Evolutionary conservation across 2,797 vertebrate species (phyloP).

Genomic region (Acrossocheilus fasciatus): DNA sequence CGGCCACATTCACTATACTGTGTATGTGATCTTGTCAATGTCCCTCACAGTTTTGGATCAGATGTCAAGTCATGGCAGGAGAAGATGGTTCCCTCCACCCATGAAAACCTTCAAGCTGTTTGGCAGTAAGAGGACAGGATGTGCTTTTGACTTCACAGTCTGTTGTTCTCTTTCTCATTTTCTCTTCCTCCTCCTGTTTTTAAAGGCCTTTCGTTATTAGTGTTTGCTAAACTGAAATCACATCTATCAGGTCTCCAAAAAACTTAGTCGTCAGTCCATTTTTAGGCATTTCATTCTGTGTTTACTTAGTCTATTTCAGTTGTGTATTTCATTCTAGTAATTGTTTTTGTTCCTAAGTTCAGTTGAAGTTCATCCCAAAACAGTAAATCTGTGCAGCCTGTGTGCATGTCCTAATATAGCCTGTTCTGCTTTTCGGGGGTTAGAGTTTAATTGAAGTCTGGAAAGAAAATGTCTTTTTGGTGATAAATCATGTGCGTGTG

Average conservation of each 20-base stretch:
- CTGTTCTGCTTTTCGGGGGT: neutral
- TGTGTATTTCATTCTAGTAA: neutral
- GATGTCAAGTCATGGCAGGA: conserved; percentile 76
- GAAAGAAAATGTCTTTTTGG: neutral
- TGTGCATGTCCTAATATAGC: conserved; percentile 5
- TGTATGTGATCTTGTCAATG: conserved; percentile 12
- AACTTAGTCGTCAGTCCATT: neutral
- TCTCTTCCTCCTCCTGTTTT: neutral
- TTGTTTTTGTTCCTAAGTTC: conserved; percentile 1
- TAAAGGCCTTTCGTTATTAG: conserved; percentile 16
- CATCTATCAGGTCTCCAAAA: neutral
- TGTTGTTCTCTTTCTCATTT: neutral
- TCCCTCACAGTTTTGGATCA: conserved; percentile 77
- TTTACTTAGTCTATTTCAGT: neutral
- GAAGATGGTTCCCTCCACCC: conserved; percentile 70
- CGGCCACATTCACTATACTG: neutral
- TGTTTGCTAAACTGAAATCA: neutral
- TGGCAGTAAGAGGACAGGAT: conserved; percentile 76
- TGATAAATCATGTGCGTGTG: conserved; percentile 22
- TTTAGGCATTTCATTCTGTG: neutral
- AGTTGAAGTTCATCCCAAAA: neutral
- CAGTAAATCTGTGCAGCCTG: neutral
- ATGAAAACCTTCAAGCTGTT: conserved; percentile 77
- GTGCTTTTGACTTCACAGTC: neutral
- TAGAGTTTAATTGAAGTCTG: conserved; percentile 1